Conservation (phyloP, 2,888 invertebrate genomes). For the Gastrophysa polygoni region DNA sequence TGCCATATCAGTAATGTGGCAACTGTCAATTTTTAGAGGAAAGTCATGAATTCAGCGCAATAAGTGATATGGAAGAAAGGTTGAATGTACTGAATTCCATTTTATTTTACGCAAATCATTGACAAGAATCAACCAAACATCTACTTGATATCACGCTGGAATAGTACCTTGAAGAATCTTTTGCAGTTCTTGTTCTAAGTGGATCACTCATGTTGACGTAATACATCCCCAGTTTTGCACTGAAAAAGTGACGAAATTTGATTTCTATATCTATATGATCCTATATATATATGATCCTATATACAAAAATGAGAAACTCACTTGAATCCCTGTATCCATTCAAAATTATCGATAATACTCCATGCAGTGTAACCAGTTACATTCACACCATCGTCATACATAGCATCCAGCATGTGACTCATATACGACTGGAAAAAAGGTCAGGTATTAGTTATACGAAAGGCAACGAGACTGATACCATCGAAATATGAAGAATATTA, state of each 20-base stretch:
- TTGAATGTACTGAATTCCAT: too few species aligned
- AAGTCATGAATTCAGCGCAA: too few species aligned
- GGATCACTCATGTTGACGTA: slow-evolving; percentile 65
- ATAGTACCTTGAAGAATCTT: slow-evolving; percentile 32
- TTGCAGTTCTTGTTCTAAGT: slow-evolving; percentile 60
- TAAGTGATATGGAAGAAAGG: too few species aligned
- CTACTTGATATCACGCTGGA: slow-evolving; percentile 29
- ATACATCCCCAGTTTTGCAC: slow-evolving; percentile 70
- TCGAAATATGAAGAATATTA: not conserved
- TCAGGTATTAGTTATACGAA: too few species aligned
- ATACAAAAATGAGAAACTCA: too few species aligned
- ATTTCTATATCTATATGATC: too few species aligned
- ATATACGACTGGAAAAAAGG: slow-evolving; percentile 35
- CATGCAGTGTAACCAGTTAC: slow-evolving; percentile 64
- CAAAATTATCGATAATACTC: slow-evolving; percentile 68
- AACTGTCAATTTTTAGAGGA: too few species aligned
- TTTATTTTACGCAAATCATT: not conserved
- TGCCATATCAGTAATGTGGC: too few species aligned
- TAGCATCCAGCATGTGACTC: slow-evolving; percentile 46
- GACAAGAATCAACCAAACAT: slow-evolving; percentile 27
- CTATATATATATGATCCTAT: too few species aligned
- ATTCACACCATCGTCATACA: slow-evolving; percentile 56
- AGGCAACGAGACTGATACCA: too few species aligned
- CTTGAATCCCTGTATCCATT: slow-evolving; percentile 64
- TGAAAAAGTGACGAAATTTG: slow-evolving; percentile 61